phyloP scores from a whole-genome alignment of 2,113 vertebrate genomes.

The Gopherus flavomarginatus region DNA sequence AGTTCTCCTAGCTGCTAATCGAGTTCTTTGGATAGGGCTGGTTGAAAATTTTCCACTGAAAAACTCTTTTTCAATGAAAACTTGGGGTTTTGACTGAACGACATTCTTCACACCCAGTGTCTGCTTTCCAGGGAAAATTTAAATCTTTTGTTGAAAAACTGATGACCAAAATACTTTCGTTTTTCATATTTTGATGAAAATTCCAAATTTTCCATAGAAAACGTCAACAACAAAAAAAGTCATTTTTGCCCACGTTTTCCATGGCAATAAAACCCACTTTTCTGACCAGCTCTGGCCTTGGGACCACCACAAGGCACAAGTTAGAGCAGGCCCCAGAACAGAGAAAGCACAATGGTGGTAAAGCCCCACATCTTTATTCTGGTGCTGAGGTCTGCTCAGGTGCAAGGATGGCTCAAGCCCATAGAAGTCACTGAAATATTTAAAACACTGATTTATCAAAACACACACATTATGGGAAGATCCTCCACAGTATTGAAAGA shows the following conservation, averaged over 20 bases:
- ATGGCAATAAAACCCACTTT: background rate
- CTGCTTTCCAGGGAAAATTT: background rate
- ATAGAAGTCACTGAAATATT: background rate
- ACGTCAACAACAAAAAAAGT: too few relatives aligned
- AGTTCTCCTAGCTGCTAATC: background rate
- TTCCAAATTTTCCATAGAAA: too few relatives aligned
- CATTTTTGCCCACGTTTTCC: background rate
- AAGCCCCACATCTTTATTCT: background rate
- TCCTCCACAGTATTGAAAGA: background rate
- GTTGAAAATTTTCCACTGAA: too few relatives aligned
- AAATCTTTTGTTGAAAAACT: background rate
- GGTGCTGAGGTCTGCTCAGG: background rate
- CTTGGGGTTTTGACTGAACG: background rate
- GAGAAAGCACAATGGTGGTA: background rate
- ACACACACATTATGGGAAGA: background rate
- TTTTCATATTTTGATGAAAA: background rate
- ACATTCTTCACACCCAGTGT: background rate
- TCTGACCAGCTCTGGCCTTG: background rate
- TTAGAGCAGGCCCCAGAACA: background rate
- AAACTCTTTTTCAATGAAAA: too few relatives aligned
- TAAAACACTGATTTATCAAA: conserved; percentile 9
- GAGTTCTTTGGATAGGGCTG: background rate
- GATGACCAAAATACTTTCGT: background rate
- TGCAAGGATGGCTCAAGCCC: background rate
- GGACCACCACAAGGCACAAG: background rate